Evolutionary conservation across 2,797 vertebrate species (phyloP).

Genomic region (Tachyglossus aculeatus): DNA sequence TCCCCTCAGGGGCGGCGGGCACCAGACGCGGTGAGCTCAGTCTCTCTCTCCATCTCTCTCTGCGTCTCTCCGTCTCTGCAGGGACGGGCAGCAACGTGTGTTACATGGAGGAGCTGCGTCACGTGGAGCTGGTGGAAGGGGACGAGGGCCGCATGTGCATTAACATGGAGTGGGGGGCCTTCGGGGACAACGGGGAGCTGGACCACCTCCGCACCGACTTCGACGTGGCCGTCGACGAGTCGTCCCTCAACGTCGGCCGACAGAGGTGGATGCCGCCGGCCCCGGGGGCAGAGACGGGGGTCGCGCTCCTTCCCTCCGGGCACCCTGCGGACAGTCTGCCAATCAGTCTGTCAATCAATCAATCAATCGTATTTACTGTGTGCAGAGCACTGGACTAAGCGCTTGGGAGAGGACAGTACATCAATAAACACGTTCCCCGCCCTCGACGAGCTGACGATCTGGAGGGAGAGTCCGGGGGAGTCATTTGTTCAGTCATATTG

Average conservation of each 20-base stretch:
- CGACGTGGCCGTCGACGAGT: slow-evolving; percentile 84
- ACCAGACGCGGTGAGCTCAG: rapidly evolving
- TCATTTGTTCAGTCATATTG: too few species aligned
- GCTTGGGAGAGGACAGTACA: too few species aligned
- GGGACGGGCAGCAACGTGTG: slow-evolving; percentile 93
- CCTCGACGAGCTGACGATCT: too few species aligned
- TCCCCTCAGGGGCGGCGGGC: too few species aligned
- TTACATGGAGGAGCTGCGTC: slow-evolving; percentile 97
- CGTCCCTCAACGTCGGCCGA: slow-evolving; percentile 84
- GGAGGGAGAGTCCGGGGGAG: too few species aligned
- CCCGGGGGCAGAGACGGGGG: rapidly evolving
- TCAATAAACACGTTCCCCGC: too few species aligned
- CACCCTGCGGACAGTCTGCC: too few species aligned
- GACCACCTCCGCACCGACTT: slow-evolving; percentile 87
- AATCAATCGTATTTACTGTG: too few species aligned
- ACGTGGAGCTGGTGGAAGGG: slow-evolving; percentile 89
- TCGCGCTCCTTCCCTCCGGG: too few species aligned
- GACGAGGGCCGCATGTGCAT: slow-evolving; percentile 90
- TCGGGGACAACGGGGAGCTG: slow-evolving; percentile 87
- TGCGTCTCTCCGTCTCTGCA: slow-evolving; percentile 51
- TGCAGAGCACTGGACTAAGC: too few species aligned
- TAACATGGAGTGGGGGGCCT: slow-evolving; percentile 97
- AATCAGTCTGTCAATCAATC: too few species aligned
- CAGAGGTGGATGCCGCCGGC: slow-evolving; percentile 80
- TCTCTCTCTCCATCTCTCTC: neutral